Conservation (phyloP, 2,113 vertebrate genomes). For the Tringa solitaria region DNA sequence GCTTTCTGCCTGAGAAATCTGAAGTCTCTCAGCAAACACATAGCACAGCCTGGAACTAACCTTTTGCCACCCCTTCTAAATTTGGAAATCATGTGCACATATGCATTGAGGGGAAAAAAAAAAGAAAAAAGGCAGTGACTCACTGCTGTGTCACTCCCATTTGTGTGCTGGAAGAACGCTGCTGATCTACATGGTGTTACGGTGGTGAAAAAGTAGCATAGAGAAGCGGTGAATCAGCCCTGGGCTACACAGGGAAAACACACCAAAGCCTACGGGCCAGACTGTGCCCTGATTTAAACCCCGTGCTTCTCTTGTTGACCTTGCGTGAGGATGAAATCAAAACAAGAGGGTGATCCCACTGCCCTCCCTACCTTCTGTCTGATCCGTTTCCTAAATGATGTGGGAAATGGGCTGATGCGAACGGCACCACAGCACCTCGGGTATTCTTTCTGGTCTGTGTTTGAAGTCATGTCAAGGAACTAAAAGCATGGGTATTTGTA, state of each 20-base stretch:
- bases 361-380: neutral
- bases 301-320: neutral
- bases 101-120: neutral
- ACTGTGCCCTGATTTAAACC: neutral
- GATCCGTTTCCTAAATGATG: neutral
- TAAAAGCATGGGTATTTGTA: neutral
- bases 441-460: neutral
- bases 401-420: neutral
- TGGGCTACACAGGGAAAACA: neutral
- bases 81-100: slow-evolving; percentile 48
- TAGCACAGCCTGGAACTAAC: slow-evolving; percentile 25
- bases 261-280: neutral
- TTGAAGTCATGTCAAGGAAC: neutral
- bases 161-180: neutral
- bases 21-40: neutral
- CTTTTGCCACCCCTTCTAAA: slow-evolving; percentile 43
- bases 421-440: accelerated
- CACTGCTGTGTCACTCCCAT: slow-evolving; percentile 46
- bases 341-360: neutral
- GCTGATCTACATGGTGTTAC: neutral
- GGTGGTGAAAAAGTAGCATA: neutral
- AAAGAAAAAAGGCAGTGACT: neutral
- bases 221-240: slow-evolving; percentile 6
- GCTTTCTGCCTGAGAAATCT: neutral
- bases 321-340: neutral